Evolutionary conservation across 1,140 invertebrate genomes (phyloP), one percentile per base, ranked within the genome.

Genomic region (Gryon sp.): DNA sequence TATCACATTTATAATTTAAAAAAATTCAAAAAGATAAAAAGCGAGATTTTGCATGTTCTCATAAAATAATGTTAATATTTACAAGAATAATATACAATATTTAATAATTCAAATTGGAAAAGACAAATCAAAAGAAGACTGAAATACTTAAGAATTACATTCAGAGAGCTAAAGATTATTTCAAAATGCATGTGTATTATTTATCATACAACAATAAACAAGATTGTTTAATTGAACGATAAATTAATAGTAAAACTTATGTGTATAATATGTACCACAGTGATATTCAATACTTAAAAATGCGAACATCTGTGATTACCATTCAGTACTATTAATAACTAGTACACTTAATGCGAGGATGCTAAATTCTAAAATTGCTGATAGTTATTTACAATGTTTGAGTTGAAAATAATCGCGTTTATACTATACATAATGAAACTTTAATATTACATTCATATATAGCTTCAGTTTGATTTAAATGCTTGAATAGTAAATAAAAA

Each of bases 351-450:
- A 40, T 68, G 41, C 65, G 43, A 69, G 30, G 52, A 69, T 48
- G 24, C 48, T 48, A 48, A 22, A 60, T 11, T 15, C 50, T 65
- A 55, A 18, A 41, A 38, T 38, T 50, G 28, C 18, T 43, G 18
- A 55, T 72, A 62, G 65, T 70, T 70, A 77, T 77, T 45, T 77
- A 72, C 68, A 68, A 6, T 24, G 2, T 45, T 50, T 22, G 41
- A 70, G 26, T 77, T 66, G 46, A 45, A 62, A 48, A 57, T 59
- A 62, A 62, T n/a, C n/a, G n/a, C n/a, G n/a, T n/a, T 28, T 38
- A 53, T 78, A 78, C 68, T 15, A 65, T 76, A 76, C 59, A 76
- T 38, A 32, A 48, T 72, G 28, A 26, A 38, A 73, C 66, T 28
- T 73, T 62, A 24, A 30, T 32, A 52, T 36, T 73, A 63, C 19